Evolutionary conservation across 2,888 invertebrate genomes (phyloP), one percentile per base, ranked within the genome.

Genomic region (Leucoptera coffeella): DNA sequence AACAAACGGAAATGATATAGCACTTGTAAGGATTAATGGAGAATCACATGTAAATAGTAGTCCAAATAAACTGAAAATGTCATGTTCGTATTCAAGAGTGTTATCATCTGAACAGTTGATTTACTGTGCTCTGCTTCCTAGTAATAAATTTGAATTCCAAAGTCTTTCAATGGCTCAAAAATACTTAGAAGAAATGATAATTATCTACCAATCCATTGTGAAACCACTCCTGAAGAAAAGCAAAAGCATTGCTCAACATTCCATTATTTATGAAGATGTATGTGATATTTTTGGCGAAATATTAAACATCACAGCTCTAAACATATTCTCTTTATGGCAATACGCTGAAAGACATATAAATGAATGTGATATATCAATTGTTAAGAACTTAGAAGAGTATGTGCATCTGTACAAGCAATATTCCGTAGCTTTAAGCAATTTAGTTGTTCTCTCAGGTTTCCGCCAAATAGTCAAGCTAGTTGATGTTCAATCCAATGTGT

Each of bases 401-500:
- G 75, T 83, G 44, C 74, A 75, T 45, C 71, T 82, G 33, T 85
- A 82, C 48, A 80, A 76, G 50, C 75, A 75, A 48, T 86, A 85
- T 64, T 73, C 82, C 23, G 69, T 78, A 53, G 75, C 77, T 39
- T 71, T 84, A 47, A 83, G 84, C 52, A 81, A 85, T 71, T 73
- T 84, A 34, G 78, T 80, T 43, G 80, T 82, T 38, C 69, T 84
- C 33, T 77, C 80, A 42, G 85, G 84, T 17, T 83, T 85, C 43
- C 46, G 62, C 22, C 77, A 80, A 38, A 78, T 84, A 29, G 75
- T 79, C 34, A 75, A 71, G 48, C 45, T 77, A 27, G 64, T 84
- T 31, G 80, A 81, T 41, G 62, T 78, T 26, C 74, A 77, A 12
- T 64, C 67, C 35, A 58, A 57, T 47, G 45, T 78, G 39, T 65